phyloP scores from a whole-genome alignment of 2,113 vertebrate genomes.

The Varanus salvator region DNA sequence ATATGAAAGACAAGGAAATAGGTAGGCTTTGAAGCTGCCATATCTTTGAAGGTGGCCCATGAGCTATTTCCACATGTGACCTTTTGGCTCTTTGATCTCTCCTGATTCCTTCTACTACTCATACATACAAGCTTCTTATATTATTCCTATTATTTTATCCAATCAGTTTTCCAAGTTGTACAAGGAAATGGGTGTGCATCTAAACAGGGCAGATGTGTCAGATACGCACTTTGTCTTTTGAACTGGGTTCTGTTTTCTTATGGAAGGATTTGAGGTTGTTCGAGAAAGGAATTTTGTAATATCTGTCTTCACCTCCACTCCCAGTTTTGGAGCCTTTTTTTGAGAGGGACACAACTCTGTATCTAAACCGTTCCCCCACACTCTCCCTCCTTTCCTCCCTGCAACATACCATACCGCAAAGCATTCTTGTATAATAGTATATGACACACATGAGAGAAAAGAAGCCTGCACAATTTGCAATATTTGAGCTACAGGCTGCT shows the following conservation, averaged over 20 bases:
- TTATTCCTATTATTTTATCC: background rate
- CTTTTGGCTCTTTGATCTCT: background rate
- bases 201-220: background rate
- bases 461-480: background rate
- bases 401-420: background rate
- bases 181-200: background rate
- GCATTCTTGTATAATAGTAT: background rate
- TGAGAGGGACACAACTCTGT: background rate
- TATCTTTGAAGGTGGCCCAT: background rate
- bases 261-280: background rate
- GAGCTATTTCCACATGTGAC: background rate
- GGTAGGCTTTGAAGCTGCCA: background rate
- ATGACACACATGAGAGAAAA: background rate
- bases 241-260: background rate
- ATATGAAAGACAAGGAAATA: too few species aligned
- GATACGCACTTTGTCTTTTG: background rate
- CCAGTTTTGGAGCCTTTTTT: background rate
- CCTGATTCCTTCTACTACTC: background rate
- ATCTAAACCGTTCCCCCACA: background rate
- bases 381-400: background rate
- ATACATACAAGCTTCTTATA: background rate
- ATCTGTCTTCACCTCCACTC: background rate
- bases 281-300: background rate
- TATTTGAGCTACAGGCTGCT: background rate
- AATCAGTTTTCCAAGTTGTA: slow-evolving; percentile 61